phyloP scores from a whole-genome alignment of 2,113 vertebrate species.

The Synodontis membranacea region DNA sequence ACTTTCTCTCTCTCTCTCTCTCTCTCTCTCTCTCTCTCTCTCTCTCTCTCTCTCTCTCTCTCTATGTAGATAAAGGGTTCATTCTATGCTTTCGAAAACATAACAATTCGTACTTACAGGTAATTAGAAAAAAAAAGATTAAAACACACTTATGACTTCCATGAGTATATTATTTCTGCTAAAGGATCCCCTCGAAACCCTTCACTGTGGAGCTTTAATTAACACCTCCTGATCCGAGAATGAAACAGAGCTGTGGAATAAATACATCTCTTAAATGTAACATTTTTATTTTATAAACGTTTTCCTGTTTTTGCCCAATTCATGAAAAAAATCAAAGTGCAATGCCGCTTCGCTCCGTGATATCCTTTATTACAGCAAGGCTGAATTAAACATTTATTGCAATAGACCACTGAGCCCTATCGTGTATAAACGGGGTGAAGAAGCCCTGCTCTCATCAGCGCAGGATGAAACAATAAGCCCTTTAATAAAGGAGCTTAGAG shows the following conservation, averaged over 20 bases:
- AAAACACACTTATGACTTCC: no score
- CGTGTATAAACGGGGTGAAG: constrained; percentile 58
- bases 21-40: no score
- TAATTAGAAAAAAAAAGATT: no score
- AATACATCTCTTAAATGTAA: not conserved
- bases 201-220: no score
- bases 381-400: constrained; percentile 50
- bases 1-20: no score
- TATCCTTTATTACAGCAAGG: constrained; percentile 16
- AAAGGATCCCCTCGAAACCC: no score
- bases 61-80: no score
- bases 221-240: not conserved
- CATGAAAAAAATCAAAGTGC: not conserved
- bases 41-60: no score
- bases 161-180: no score
- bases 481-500: constrained; percentile 70
- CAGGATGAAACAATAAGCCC: constrained; percentile 71
- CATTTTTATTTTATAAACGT: not conserved
- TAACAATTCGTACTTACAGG: no score
- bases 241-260: not conserved
- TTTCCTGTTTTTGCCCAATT: not conserved
- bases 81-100: no score
- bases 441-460: constrained; percentile 61
- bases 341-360: not conserved
- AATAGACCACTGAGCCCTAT: constrained; percentile 49